phyloP scores from a whole-genome alignment of 2,113 vertebrate species.

The Recurvirostra avosetta region DNA sequence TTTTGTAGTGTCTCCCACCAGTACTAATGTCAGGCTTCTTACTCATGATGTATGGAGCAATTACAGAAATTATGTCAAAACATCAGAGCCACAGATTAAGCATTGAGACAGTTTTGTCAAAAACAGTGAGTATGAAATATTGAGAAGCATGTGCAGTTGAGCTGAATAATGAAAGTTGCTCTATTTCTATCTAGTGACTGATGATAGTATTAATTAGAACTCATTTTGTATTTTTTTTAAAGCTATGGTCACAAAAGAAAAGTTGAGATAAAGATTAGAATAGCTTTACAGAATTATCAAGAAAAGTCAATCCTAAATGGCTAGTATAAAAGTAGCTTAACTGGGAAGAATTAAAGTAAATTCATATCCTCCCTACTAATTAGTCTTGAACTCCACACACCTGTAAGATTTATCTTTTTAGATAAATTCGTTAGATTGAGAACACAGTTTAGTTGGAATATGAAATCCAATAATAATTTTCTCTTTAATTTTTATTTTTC shows the following conservation, averaged over 20 bases:
- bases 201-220: neutral
- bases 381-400: neutral
- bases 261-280: neutral
- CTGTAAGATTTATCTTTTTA: neutral
- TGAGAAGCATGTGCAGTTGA: neutral
- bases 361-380: neutral
- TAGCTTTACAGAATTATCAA: neutral
- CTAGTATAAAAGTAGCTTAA: neutral
- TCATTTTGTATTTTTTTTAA: neutral
- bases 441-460: fast-evolving
- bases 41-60: neutral
- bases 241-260: neutral
- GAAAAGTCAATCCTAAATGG: neutral
- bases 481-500: neutral
- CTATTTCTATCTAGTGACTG: neutral
- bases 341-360: neutral
- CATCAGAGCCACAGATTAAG: neutral
- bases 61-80: neutral
- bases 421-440: neutral
- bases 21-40: neutral
- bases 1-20: neutral
- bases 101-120: neutral
- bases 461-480: neutral
- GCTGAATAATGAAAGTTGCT: neutral
- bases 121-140: neutral